Evolutionary conservation across 2,888 invertebrate genomes (phyloP).

Genomic region (Trachelus troglodyta): DNA sequence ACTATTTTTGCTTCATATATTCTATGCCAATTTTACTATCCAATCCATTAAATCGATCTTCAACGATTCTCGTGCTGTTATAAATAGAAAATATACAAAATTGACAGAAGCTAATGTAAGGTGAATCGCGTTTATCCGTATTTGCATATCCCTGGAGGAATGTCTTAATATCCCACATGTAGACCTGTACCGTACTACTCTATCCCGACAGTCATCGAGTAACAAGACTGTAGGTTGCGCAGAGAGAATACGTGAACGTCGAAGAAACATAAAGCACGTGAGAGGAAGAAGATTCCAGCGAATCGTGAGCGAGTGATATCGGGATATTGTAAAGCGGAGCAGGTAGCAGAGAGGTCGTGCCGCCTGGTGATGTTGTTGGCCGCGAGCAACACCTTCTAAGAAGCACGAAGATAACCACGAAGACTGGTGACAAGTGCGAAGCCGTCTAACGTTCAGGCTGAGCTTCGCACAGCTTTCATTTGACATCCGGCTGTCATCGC

Average conservation of each 20-base stretch:
- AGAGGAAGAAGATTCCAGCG: conserved; percentile 47
- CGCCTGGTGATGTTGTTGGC: conserved; percentile 40
- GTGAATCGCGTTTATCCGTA: neutral
- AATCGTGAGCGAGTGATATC: conserved; percentile 56
- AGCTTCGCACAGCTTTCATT: neutral
- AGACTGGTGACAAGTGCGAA: conserved; percentile 49
- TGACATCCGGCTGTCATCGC: neutral
- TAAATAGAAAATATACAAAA: neutral
- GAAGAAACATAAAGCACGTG: conserved; percentile 34
- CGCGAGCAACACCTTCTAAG: conserved; percentile 43
- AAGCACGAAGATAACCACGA: conserved; percentile 45
- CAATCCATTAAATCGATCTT: neutral
- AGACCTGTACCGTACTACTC: neutral
- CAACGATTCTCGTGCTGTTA: neutral
- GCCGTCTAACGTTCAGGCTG: conserved; percentile 27
- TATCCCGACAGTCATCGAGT: neutral
- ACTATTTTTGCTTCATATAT: too few relatives aligned
- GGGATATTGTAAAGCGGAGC: conserved; percentile 38
- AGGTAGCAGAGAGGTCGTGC: conserved; percentile 43
- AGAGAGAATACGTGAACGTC: neutral
- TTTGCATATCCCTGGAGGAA: neutral
- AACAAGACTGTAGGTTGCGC: neutral
- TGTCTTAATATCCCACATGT: neutral
- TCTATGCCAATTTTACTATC: too few relatives aligned
- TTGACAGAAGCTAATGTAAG: neutral